Evolutionary conservation across 53 echinoderm and acorn worm species (phyloP).

Genomic region (Hippasteria phrygiana): DNA sequence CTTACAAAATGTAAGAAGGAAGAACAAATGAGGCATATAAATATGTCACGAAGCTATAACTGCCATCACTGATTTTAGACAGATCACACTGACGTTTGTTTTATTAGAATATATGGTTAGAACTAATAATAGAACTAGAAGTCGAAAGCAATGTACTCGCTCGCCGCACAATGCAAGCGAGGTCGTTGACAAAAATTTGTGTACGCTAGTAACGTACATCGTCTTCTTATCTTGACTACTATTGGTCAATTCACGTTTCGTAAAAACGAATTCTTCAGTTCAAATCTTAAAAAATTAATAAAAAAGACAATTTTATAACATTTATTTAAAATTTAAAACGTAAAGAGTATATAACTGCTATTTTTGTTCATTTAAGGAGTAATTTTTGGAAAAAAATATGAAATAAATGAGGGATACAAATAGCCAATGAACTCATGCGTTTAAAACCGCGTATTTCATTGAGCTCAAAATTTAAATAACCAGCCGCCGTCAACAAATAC

Average conservation of each 20-base stretch:
- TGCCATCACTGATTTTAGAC: too few species aligned
- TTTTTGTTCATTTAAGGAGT: neutral
- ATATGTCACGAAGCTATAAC: too few species aligned
- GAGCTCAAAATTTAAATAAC: constrained; percentile 59
- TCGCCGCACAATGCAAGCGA: neutral
- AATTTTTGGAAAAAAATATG: too few species aligned
- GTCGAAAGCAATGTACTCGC: too few species aligned
- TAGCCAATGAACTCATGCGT: constrained; percentile 31
- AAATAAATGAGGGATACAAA: neutral
- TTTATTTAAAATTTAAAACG: neutral
- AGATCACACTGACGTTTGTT: too few species aligned
- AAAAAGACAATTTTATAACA: neutral
- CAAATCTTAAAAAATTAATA: neutral
- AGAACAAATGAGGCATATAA: too few species aligned
- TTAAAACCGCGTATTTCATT: neutral
- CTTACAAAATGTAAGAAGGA: too few species aligned
- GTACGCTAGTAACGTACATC: neutral
- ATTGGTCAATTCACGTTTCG: neutral
- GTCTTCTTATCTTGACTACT: neutral
- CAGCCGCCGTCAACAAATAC: neutral
- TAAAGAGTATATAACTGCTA: neutral
- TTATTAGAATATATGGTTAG: too few species aligned
- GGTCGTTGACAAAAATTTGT: neutral
- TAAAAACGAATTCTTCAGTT: neutral
- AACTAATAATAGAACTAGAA: too few species aligned